Evolutionary conservation across 1,140 invertebrate species (phyloP).

Genomic region (Mactra quadrangularis): DNA sequence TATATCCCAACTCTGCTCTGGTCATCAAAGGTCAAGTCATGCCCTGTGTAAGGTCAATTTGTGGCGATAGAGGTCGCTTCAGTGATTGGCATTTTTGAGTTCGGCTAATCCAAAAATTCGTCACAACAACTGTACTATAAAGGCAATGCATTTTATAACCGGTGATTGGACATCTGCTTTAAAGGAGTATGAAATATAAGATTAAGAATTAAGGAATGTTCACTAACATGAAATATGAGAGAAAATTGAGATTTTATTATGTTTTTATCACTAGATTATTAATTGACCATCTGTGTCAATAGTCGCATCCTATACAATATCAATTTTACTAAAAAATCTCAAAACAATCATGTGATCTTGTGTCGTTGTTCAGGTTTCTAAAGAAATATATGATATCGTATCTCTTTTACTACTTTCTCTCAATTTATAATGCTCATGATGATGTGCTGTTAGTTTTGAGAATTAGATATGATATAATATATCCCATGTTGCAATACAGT

Average conservation of each 20-base stretch:
- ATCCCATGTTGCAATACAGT: too few relatives aligned
- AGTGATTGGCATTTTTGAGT: constrained; percentile 53
- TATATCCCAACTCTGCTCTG: constrained; percentile 18
- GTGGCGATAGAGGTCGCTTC: constrained; percentile 31
- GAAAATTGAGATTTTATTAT: constrained; percentile 5
- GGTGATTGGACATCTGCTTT: constrained; percentile 54
- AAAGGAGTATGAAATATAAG: constrained; percentile 25
- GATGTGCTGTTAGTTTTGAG: too few relatives aligned
- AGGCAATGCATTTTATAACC: constrained; percentile 45
- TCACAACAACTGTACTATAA: constrained; percentile 30
- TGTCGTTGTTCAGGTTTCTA: too few relatives aligned
- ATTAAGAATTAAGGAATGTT: constrained; percentile 35
- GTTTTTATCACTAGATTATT: constrained; percentile 25
- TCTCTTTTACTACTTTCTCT: too few relatives aligned
- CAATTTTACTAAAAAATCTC: too few relatives aligned
- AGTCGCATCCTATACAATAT: too few relatives aligned
- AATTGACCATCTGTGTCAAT: constrained; percentile 36
- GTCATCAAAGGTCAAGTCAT: constrained; percentile 49
- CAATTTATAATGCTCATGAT: too few relatives aligned
- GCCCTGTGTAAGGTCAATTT: constrained; percentile 45
- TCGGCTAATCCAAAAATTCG: constrained; percentile 46
- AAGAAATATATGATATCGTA: too few relatives aligned
- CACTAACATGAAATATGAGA: background rate
- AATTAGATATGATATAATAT: too few relatives aligned
- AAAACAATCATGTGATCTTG: too few relatives aligned